A percentile compares a stretch with the other conserved stretches of the same genome.
Conservation (phyloP, 2,113 vertebrate species). For the Triplophysa dalaica region DNA sequence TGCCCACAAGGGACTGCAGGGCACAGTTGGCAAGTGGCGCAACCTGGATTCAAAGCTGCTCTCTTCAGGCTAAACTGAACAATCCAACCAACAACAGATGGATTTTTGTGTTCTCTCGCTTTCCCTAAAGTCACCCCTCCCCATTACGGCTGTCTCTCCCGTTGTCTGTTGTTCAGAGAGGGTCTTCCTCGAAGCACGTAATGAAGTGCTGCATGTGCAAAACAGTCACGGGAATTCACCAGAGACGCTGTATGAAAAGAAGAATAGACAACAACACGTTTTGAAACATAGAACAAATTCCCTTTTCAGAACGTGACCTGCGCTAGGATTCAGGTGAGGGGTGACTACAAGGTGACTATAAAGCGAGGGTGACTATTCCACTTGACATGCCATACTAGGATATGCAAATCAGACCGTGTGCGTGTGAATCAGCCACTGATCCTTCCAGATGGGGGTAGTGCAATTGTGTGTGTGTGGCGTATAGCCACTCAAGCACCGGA, state of each 20-base stretch:
- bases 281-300: not conserved
- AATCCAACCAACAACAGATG: constrained; percentile 76
- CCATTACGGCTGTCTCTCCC: constrained; percentile 3
- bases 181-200: not conserved
- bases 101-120: constrained; percentile 67
- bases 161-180: not conserved
- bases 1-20: constrained; percentile 66
- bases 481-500: constrained; percentile 33
- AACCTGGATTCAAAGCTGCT: constrained; percentile 75
- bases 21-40: constrained; percentile 73
- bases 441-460: constrained; percentile 58
- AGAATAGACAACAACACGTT: constrained; percentile 2
- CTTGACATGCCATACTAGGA: constrained; percentile 36
- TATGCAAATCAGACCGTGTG: constrained; percentile 37
- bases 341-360: constrained; percentile 33
- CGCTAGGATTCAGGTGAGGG: not conserved
- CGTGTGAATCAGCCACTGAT: constrained; percentile 54
- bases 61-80: constrained; percentile 72
- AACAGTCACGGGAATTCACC: not conserved
- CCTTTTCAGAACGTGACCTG: not conserved
- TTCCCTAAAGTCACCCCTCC: constrained; percentile 54
- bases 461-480: not conserved
- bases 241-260: not conserved
- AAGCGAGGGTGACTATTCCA: constrained; percentile 24
- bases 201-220: constrained; percentile 1